Conservation (phyloP, 2,888 invertebrate species). For the Scelioninae gen. 1 region DNA sequence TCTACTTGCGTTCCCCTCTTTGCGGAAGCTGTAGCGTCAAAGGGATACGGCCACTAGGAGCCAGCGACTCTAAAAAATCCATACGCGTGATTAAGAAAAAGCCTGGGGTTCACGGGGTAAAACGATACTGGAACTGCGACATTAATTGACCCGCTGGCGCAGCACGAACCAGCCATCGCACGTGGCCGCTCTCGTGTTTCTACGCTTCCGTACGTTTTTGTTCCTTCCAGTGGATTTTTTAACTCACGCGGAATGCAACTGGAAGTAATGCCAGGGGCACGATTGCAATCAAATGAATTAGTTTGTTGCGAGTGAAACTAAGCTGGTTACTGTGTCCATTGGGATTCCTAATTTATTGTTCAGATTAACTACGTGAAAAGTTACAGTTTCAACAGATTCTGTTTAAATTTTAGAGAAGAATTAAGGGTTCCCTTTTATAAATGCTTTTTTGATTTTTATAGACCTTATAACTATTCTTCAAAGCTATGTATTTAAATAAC, state of each 20-base stretch:
- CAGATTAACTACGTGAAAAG: too few species aligned
- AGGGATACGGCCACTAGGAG: slow-evolving; percentile 68
- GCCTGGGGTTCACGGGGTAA: slow-evolving; percentile 66
- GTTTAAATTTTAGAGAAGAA: not conserved
- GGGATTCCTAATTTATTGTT: not conserved
- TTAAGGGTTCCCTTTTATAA: not conserved
- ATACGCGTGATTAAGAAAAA: slow-evolving; percentile 73
- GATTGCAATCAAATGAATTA: slow-evolving; percentile 50
- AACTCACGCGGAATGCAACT: slow-evolving; percentile 55
- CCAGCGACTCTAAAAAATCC: slow-evolving; percentile 69
- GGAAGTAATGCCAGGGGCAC: slow-evolving; percentile 20
- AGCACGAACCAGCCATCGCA: slow-evolving; percentile 48
- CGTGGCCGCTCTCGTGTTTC: slow-evolving; percentile 70
- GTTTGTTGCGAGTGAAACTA: slow-evolving; percentile 23
- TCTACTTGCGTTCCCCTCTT: slow-evolving; percentile 61
- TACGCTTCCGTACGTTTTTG: slow-evolving; percentile 45
- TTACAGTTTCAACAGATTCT: too few species aligned
- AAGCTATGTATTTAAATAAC: too few species aligned
- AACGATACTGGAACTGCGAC: slow-evolving; percentile 72
- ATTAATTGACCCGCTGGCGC: slow-evolving; percentile 74
- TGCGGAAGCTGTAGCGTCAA: slow-evolving; percentile 38
- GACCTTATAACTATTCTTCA: too few species aligned
- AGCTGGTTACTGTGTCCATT: slow-evolving; percentile 30
- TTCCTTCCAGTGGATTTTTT: slow-evolving; percentile 33
- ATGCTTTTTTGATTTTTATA: too few species aligned